Conservation (phyloP, 1,140 invertebrate species). For the Catajapyx aquilonaris region DNA sequence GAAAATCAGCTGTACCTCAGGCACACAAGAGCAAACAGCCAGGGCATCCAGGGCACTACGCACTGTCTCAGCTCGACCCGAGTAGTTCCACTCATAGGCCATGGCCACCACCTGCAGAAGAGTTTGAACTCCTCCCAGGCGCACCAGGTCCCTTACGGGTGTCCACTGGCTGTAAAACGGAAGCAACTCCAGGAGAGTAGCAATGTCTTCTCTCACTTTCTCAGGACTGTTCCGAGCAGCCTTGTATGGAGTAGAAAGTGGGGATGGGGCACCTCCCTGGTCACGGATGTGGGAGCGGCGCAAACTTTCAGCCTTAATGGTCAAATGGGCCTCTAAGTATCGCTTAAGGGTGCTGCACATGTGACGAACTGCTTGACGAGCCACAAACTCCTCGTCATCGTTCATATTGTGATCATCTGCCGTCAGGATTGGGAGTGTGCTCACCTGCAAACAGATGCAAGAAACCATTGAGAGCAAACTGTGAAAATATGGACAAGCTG, state of each 20-base stretch:
- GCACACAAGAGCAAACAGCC: slow-evolving; percentile 70
- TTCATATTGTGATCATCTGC: slow-evolving; percentile 32
- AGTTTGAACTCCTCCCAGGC: slow-evolving; percentile 67
- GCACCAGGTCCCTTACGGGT: slow-evolving; percentile 65
- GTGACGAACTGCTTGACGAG: slow-evolving; percentile 82
- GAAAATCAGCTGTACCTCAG: slow-evolving; percentile 59
- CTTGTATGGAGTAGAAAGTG: slow-evolving; percentile 22
- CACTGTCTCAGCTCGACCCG: slow-evolving; percentile 70
- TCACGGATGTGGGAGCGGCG: slow-evolving; percentile 32
- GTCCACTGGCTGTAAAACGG: slow-evolving; percentile 56
- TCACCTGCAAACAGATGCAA: slow-evolving; percentile 40
- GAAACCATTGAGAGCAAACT: too few relatives aligned
- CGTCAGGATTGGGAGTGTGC: slow-evolving; percentile 56
- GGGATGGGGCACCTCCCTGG: slow-evolving; percentile 16
- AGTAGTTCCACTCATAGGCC: slow-evolving; percentile 79
- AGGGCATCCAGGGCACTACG: slow-evolving; percentile 73
- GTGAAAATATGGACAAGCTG: too few relatives aligned
- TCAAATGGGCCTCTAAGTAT: slow-evolving; percentile 81
- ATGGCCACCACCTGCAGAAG: slow-evolving; percentile 69
- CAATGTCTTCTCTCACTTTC: slow-evolving; percentile 63
- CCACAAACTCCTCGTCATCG: slow-evolving; percentile 77
- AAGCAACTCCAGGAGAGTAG: slow-evolving; percentile 52
- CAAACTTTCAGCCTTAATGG: slow-evolving; percentile 60
- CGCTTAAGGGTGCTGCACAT: slow-evolving; percentile 74
- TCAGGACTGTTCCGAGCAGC: slow-evolving; percentile 45